Evolutionary conservation across 53 echinoderm and acorn worm genomes (phyloP).

Genomic region (Mesocentrotus franciscanus): DNA sequence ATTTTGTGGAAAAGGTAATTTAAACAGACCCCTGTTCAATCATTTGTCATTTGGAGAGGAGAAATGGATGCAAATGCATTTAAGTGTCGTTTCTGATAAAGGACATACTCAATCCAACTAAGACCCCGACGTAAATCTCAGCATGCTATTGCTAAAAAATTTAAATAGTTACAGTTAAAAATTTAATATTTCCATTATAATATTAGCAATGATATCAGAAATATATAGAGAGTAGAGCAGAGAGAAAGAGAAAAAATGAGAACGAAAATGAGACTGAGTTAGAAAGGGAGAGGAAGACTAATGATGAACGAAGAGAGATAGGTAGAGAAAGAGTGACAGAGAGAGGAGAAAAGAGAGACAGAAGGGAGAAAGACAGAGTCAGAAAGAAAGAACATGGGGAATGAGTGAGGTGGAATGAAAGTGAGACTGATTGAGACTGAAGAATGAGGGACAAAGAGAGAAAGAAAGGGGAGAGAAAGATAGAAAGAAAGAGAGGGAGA

Average conservation of each 20-base stretch:
- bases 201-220: not conserved
- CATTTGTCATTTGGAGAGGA: not conserved
- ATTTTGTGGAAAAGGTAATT: not conserved
- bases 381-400: not conserved
- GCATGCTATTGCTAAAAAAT: not conserved
- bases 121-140: not conserved
- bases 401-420: not conserved
- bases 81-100: not conserved
- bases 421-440: too few relatives aligned
- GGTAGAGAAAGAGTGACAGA: not conserved
- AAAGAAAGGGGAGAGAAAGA: not conserved
- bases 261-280: not conserved
- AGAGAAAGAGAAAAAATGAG: not conserved
- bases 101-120: not conserved
- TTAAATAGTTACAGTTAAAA: not conserved
- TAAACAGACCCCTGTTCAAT: not conserved
- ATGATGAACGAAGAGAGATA: not conserved
- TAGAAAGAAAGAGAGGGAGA: not conserved
- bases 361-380: not conserved
- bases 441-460: not conserved
- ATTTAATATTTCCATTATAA: not conserved
- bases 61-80: conserved; percentile 28
- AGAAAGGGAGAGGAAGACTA: not conserved
- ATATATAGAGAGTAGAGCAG: not conserved
- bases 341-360: not conserved